Evolutionary conservation across 1,140 invertebrate genomes (phyloP).

Genomic region (Polyergus mexicanus): DNA sequence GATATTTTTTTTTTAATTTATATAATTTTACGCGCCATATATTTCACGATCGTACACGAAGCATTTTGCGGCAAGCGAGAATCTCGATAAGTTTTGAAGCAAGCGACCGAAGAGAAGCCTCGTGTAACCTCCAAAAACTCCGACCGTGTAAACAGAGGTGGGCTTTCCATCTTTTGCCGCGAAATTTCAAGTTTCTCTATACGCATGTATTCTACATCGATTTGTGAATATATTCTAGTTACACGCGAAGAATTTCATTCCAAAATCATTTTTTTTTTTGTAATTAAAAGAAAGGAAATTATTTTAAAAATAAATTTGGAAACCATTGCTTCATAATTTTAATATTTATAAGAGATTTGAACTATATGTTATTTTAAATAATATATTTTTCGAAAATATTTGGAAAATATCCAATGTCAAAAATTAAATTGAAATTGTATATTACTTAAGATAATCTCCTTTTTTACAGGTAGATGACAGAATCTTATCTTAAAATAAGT

Average conservation of each 20-base stretch:
- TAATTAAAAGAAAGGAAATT: background rate
- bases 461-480: background rate
- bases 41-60: background rate
- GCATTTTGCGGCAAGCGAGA: background rate
- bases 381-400: background rate
- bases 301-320: background rate
- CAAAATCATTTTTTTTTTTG: background rate
- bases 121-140: slow-evolving; percentile 73
- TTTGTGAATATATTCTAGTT: background rate
- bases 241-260: background rate
- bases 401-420: background rate
- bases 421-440: slow-evolving; percentile 12
- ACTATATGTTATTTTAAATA: background rate
- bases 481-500: background rate
- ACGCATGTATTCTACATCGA: background rate
- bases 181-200: slow-evolving; percentile 73
- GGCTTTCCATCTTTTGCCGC: slow-evolving; percentile 72
- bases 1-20: background rate
- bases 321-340: background rate
- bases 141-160: slow-evolving; percentile 68
- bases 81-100: background rate
- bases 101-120: slow-evolving; percentile 46
- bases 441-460: background rate
- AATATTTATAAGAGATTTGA: background rate
- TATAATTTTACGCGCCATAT: background rate